Percentiles rank a stretch among this genome's conserved stretches.
Evolutionary conservation across 30 jellyfish, hydroid and myxozoan species (phyloP).

Genomic region (Hydractinia symbiolongicarpus): DNA sequence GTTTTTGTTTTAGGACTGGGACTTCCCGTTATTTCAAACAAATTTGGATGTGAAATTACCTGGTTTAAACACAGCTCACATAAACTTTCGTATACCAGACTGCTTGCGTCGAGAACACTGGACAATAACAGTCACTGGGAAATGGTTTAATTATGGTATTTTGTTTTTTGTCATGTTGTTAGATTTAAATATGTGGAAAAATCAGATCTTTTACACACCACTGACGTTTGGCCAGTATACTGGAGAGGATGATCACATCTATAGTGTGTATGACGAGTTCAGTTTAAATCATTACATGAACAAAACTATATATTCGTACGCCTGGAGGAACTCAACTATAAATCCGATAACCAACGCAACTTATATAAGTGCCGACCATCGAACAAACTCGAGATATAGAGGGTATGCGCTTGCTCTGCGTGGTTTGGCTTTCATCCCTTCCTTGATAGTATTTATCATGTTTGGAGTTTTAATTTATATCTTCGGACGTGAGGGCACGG

Average conservation of each 20-base stretch:
- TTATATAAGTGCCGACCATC: constrained; percentile 43
- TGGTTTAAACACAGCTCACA: constrained; percentile 87
- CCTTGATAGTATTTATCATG: constrained; percentile 41
- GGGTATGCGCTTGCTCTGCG: constrained; percentile 47
- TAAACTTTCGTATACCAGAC: constrained; percentile 57
- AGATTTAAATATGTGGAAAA: constrained; percentile 91
- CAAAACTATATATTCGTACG: constrained; percentile 60
- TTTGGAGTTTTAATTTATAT: constrained; percentile 69
- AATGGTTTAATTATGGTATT: constrained; percentile 91
- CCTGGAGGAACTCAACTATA: constrained; percentile 65
- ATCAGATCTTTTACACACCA: constrained; percentile 83
- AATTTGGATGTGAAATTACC: constrained; percentile 81
- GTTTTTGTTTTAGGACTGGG: constrained; percentile 66
- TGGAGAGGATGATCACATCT: constrained; percentile 77
- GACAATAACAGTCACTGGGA: constrained; percentile 77
- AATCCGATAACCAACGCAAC: constrained; percentile 51
- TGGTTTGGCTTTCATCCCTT: constrained; percentile 72
- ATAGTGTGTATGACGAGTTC: constrained; percentile 40
- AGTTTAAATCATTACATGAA: constrained; percentile 48
- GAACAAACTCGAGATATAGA: constrained; percentile 68
- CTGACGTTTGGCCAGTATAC: constrained; percentile 76
- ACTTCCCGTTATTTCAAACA: constrained; percentile 70
- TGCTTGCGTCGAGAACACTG: constrained; percentile 63
- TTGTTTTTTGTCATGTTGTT: constrained; percentile 69
- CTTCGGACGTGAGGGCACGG: constrained; percentile 68